Percentiles rank a stretch among this genome's conserved stretches.
Evolutionary conservation across 2,113 vertebrate genomes (phyloP).

Genomic region (Odocoileus virginianus): DNA sequence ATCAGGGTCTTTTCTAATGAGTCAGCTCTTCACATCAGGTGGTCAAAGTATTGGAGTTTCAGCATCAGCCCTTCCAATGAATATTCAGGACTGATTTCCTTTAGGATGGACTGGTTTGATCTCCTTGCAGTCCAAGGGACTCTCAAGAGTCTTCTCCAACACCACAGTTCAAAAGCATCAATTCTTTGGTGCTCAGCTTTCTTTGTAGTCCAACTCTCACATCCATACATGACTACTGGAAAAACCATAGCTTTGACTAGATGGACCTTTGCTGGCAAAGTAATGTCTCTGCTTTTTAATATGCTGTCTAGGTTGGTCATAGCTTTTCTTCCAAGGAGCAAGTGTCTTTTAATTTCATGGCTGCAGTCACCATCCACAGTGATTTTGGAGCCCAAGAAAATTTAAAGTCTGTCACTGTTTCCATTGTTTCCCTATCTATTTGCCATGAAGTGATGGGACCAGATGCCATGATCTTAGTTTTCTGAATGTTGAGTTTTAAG

Average conservation of each 20-base stretch:
- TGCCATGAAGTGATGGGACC: neutral
- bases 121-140: neutral
- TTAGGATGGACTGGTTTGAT: neutral
- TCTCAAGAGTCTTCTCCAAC: neutral
- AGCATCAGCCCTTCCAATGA: neutral
- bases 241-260: neutral
- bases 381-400: neutral
- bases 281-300: neutral
- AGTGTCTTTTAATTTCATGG: neutral
- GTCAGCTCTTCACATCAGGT: neutral
- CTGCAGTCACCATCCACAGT: neutral
- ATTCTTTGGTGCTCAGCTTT: neutral
- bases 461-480: neutral
- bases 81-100: neutral
- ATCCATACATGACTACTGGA: neutral
- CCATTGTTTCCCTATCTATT: neutral
- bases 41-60: neutral
- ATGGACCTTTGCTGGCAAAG: neutral
- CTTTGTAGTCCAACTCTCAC: neutral
- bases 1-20: neutral
- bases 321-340: neutral
- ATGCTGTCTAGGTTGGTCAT: neutral
- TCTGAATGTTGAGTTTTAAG: neutral
- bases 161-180: neutral
- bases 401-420: neutral